Evolutionary conservation across 2,797 vertebrate genomes (phyloP), one percentile per base, ranked within the genome.

Genomic region (Coluber constrictor): DNA sequence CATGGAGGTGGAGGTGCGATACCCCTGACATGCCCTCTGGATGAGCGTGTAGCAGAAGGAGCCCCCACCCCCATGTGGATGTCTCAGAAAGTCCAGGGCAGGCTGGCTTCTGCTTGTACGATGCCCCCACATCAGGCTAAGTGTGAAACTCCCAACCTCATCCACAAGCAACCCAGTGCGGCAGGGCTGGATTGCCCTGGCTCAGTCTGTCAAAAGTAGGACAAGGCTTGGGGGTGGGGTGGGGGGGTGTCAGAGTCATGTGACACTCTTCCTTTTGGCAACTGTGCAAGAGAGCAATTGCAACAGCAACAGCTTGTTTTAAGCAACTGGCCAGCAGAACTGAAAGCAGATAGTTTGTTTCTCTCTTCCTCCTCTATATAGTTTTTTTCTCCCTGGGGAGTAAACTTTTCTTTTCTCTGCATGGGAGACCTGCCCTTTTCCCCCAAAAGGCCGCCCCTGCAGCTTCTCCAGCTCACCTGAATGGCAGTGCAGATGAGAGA

Each of bases 401-500:
- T 3, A 59, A 3, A 4, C 15, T 20, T 23, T 37, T 11, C 86
- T 4, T 0, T 16, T 20, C 87, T 29, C 59, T 89, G 13, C 27
- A 2, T 32, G 20, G 55, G 11, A 32, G 29, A 87, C 32, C 18
- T 9, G 32, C 18, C 29, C 55, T 10, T 23, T 25, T 25, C 5
- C 11, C 11, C 56, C 2, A 5, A 47, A 83, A 83, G 43, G 4
- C 37, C 1, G 1, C 32, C 1, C 60, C 20, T 10, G 0, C 47
- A 54, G 57, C 27, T 1, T 9, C 43, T 1, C 7, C 59, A 56
- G 95, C 96, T 95, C 97, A 99, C 99, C 99, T 95, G 98, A 98
- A 96, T 99, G 99, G 94, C 99, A 99, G 93, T 98, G 97, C 88
- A 99, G 97, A 90, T 98, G 97, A 10, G 97, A 97, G 94, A 99